Base-by-base conservation (phyloP, 2,113 vertebrate genomes). In the Bubo scandiacus region DNA sequence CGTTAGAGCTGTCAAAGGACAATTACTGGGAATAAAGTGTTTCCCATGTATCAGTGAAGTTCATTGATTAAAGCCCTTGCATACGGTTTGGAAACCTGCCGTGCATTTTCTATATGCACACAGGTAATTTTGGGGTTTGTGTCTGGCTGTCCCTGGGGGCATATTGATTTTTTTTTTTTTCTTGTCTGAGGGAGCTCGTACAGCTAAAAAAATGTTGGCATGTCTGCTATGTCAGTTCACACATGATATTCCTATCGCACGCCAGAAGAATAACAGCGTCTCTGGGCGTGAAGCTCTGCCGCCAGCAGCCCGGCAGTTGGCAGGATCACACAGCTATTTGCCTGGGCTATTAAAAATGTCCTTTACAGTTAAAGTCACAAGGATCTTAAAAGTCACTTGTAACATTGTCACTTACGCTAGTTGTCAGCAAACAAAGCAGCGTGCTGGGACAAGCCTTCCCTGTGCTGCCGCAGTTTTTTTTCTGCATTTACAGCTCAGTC, bases 1-100 rank as follows among this genome's bases (percentile, higher is more conserved):
- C 36, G 40, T 92, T 94, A 66, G 79, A 95, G 91, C 92, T 92
- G 85, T 63, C 84, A 81, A 83, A 96, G 92, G 80, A 58, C 92
- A 59, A 68, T 90, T n/a, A 34, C 87, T 84, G 95, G 67, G 82
- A 91, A 92, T 83, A 73, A 86, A 96, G 55, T 13, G 21, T 81
- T 92, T 86, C 92, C 90, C 92, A 43, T 23, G 47, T 86, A 40
- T 75, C 49, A 11, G 77, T 47, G 68, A 59, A 34, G 43, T 22
- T 91, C 72, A 27, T 42, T 68, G 92, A 80, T 54, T 68, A 68
- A 88, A 92, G 22, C 47, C 34, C 49, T 13, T 3, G 34, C 47
- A 17, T 13, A 70, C 0, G 10, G 43, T 34, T 63, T 40, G 82
- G 82, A 73, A 88, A 83, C 73, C 67, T 74, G 65, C 86, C 23